Conservation (phyloP, 2,113 vertebrate genomes). For the Xiphias gladius region DNA sequence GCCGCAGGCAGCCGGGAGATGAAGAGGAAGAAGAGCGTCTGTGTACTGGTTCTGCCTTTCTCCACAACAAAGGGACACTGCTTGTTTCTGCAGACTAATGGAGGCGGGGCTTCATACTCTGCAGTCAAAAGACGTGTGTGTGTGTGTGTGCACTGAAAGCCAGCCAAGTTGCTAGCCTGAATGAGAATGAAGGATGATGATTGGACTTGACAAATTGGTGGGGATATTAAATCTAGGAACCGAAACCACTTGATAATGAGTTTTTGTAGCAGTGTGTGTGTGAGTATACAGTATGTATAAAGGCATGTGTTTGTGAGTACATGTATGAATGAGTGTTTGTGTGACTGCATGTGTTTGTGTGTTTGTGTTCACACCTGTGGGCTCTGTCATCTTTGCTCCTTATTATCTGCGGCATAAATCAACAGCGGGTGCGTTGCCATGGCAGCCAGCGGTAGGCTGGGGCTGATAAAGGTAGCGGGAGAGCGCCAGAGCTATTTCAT, state of each 20-base stretch:
- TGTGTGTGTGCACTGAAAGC: conserved; percentile 33
- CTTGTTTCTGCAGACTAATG: conserved; percentile 56
- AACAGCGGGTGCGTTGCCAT: conserved; percentile 75
- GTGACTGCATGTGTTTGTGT: conserved; percentile 19
- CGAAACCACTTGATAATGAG: conserved; percentile 72
- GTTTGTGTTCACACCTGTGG: conserved; percentile 74
- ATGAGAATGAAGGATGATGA: conserved; percentile 66
- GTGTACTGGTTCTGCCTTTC: conserved; percentile 19
- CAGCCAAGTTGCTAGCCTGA: conserved; percentile 63
- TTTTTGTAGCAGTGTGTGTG: conserved; percentile 40
- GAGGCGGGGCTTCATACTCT: conserved; percentile 38
- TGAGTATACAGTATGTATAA: background rate
- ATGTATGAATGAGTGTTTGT: conserved; percentile 22
- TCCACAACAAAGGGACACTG: conserved; percentile 24
- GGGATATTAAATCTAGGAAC: conserved; percentile 67
- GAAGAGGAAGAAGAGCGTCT: conserved; percentile 49
- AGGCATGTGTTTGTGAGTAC: conserved; percentile 11
- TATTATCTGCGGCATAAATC: conserved; percentile 82
- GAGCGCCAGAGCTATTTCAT: conserved; percentile 75
- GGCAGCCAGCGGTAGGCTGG: conserved; percentile 63
- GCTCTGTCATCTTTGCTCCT: conserved; percentile 71
- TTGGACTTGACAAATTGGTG: conserved; percentile 67
- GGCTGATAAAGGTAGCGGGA: conserved; percentile 43
- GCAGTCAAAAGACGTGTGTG: conserved; percentile 23
- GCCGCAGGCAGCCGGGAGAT: conserved; percentile 40